Evolutionary conservation across 2,797 vertebrate species (phyloP).

Genomic region (Apogon hyalosoma): DNA sequence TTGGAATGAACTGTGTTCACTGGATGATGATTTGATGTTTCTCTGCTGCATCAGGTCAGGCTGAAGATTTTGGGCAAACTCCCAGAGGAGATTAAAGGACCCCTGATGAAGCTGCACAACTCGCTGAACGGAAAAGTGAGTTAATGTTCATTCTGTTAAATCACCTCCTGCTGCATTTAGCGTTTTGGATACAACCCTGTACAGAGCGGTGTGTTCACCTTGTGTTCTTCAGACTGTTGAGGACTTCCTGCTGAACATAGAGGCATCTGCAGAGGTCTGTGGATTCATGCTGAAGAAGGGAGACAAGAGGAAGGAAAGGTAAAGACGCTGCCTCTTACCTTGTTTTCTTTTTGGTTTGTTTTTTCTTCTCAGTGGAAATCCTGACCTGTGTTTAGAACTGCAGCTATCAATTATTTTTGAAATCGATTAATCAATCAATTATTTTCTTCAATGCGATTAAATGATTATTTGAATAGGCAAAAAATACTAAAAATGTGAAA

Average conservation of each 20-base stretch:
- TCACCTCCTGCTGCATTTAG: neutral
- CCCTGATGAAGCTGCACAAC: slow-evolving; percentile 91
- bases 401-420: no score
- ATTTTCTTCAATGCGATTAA: no score
- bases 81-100: slow-evolving; percentile 89
- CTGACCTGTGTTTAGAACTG: no score
- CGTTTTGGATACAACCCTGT: slow-evolving; percentile 22
- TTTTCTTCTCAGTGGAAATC: no score
- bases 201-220: neutral
- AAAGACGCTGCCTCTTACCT: slow-evolving; percentile 13
- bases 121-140: slow-evolving; percentile 93
- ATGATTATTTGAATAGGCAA: no score
- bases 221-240: slow-evolving; percentile 85
- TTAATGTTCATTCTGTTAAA: slow-evolving; percentile 2
- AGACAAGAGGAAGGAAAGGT: slow-evolving; percentile 98
- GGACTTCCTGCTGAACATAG: slow-evolving; percentile 90
- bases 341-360: no score
- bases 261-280: slow-evolving; percentile 90
- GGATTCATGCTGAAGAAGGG: slow-evolving; percentile 94
- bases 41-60: slow-evolving; percentile 84
- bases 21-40: neutral
- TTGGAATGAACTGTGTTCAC: slow-evolving; percentile 5
- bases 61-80: slow-evolving; percentile 93
- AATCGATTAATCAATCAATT: no score
- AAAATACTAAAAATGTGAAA: no score